Conservation (phyloP, 2,797 vertebrate genomes). For the Pseudochirops corinnae region DNA sequence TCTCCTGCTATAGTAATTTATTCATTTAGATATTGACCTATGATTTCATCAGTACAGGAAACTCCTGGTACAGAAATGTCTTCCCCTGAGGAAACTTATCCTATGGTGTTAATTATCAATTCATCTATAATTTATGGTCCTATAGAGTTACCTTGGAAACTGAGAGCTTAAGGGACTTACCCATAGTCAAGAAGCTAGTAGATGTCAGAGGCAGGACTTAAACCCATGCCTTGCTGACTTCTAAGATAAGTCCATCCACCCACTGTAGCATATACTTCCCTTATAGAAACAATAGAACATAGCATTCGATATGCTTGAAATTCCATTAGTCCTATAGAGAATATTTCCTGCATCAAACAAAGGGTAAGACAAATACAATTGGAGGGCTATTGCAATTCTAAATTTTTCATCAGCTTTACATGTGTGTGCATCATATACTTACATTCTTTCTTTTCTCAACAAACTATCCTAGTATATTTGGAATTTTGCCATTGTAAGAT, state of each 20-base stretch:
- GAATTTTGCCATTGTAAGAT: slow-evolving; percentile 1
- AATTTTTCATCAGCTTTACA: background rate
- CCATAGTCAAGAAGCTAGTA: background rate
- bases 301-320: background rate
- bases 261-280: background rate
- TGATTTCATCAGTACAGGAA: background rate
- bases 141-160: background rate
- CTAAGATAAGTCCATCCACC: background rate
- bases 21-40: background rate
- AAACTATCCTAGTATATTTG: background rate
- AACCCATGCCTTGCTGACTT: background rate
- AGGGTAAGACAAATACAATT: background rate
- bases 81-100: background rate
- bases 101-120: background rate
- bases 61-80: background rate
- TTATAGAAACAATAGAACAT: background rate
- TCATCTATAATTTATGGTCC: background rate
- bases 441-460: background rate
- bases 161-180: background rate
- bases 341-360: background rate
- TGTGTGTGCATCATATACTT: background rate
- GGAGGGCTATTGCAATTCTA: slow-evolving; percentile 3
- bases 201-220: background rate
- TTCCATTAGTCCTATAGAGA: background rate
- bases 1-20: background rate